A percentile compares a stretch with the other conserved stretches of the same genome.
These are phyloP conservation scores for Drosophila gunungcola DNA, from an alignment of 1,140 invertebrate species.

Conservation along the genomic window DNA sequence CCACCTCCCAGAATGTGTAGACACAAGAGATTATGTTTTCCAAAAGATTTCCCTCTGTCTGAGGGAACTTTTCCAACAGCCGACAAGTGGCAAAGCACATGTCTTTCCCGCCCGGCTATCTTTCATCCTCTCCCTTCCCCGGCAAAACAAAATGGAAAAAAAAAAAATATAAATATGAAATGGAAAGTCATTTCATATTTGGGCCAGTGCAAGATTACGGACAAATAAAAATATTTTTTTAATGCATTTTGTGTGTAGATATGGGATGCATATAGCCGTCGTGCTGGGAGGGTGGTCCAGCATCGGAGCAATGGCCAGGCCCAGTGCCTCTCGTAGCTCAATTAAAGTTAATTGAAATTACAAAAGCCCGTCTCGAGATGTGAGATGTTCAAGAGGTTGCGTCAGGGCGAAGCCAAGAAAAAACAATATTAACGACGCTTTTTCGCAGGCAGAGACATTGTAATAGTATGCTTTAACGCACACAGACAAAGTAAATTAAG, in stretches of 20 bases:
- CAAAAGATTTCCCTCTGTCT: constrained; percentile 21
- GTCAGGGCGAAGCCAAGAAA: constrained; percentile 22
- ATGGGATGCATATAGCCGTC: constrained; percentile 16
- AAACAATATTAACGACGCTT: constrained; percentile 28
- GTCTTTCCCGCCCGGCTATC: constrained; percentile 14
- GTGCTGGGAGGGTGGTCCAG: constrained; percentile 13
- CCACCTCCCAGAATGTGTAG: constrained; percentile 39
- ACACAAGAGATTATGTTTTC: constrained; percentile 24
- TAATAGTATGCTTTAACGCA: background rate
- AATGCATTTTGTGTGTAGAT: constrained; percentile 56
- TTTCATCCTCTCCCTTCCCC: constrained; percentile 13
- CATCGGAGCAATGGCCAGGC: constrained; percentile 37
- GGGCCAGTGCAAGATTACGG: constrained; percentile 52
- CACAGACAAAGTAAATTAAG: too few relatives aligned
- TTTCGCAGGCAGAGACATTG: constrained; percentile 30
- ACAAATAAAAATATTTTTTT: constrained; percentile 56
- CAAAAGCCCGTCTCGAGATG: constrained; percentile 46
- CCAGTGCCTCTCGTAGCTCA: constrained; percentile 41
- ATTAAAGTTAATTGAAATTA: constrained; percentile 62
- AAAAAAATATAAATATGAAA: constrained; percentile 51
- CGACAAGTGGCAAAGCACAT: constrained; percentile 61
- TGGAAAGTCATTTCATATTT: constrained; percentile 51
- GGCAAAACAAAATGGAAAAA: too few relatives aligned
- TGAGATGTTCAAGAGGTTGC: constrained; percentile 17
- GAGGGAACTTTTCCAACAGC: constrained; percentile 20